Evolutionary conservation across 1,140 invertebrate genomes (phyloP).

Genomic region (Tetraneura akinire): DNA sequence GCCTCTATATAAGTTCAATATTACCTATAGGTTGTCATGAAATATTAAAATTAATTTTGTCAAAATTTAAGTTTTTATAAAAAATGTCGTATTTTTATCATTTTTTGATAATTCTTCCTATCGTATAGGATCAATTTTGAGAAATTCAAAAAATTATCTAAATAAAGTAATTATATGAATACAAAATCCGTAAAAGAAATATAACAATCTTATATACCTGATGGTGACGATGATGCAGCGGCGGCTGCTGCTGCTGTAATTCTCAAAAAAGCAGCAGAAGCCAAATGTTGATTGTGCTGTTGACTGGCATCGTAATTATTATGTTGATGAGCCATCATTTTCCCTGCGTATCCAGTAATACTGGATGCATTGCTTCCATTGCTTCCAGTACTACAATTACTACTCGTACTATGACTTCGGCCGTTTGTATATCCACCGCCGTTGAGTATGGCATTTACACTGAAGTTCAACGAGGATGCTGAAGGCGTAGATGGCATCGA

Average conservation of each 20-base stretch:
- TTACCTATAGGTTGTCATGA: too few relatives aligned
- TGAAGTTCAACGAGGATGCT: constrained; percentile 13
- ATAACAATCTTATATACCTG: too few relatives aligned
- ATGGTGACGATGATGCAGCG: background rate
- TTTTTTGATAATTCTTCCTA: too few relatives aligned
- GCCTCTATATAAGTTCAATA: too few relatives aligned
- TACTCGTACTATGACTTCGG: constrained; percentile 15
- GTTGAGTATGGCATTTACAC: constrained; percentile 31
- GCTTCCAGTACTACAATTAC: constrained; percentile 25
- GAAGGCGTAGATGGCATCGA: background rate
- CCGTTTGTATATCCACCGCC: constrained; percentile 16
- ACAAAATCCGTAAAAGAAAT: too few relatives aligned
- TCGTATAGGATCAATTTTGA: too few relatives aligned
- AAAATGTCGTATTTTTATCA: too few relatives aligned
- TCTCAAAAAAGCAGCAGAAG: constrained; percentile 31
- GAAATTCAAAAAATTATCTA: too few relatives aligned
- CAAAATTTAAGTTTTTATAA: too few relatives aligned
- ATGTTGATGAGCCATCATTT: background rate
- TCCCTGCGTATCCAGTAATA: background rate
- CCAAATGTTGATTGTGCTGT: constrained; percentile 21
- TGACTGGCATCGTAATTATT: background rate
- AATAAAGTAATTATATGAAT: too few relatives aligned
- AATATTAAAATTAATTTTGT: too few relatives aligned
- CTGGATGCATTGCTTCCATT: background rate
- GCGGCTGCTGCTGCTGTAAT: constrained; percentile 33